Evolutionary conservation across 1,140 invertebrate genomes (phyloP), one percentile per base, ranked within the genome.

Genomic region (Cherax destructor): DNA sequence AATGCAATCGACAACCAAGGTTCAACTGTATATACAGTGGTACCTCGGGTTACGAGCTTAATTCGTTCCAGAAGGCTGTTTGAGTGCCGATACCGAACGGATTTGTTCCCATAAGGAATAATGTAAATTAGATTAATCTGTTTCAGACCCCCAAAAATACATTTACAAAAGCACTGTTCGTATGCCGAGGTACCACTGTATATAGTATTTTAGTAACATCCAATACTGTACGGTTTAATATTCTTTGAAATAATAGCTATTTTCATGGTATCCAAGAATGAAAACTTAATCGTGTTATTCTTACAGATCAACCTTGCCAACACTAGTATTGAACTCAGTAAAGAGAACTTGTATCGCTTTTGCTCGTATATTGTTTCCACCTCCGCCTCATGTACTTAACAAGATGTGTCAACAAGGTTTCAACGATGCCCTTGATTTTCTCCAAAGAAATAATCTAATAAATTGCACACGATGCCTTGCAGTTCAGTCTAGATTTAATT

Each of bases 381-480:
- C 99, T 1, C 97, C 97, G 93, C 97, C 98, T 4, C 98, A 99
- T 95, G 96, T 98, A 91, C 93, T 95, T 49, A 98, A 98, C 90
- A 97, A 98, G 93, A 99, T 99, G 96, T 99, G 99, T 94, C 97
- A 99, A 93, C 98, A 99, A 95, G 99, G 98, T 30, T 99, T 99
- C 94, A 98, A 99, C 93, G 99, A 99, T 95, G 98, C 98, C 0
- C 95, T 99, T 0, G 96, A 97, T 86, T 99, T 99, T 95, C 95
- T 99, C 79, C 98, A 99, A 93, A 96, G 97, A 91, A 99, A 99
- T 94, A 98, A 98, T 94, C 95, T 98, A 83, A 98, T 98, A 86
- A 97, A 96, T 92, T 98, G 98, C 94, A 97, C 97, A 0, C 95
- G 97, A 72, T 98, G 98, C 94, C 95, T 98, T 49, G 96, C 97